Percentiles rank a stretch among this genome's conserved stretches.
phyloP scores from a whole-genome alignment of 2,797 vertebrate species.

The Microchirus variegatus region DNA sequence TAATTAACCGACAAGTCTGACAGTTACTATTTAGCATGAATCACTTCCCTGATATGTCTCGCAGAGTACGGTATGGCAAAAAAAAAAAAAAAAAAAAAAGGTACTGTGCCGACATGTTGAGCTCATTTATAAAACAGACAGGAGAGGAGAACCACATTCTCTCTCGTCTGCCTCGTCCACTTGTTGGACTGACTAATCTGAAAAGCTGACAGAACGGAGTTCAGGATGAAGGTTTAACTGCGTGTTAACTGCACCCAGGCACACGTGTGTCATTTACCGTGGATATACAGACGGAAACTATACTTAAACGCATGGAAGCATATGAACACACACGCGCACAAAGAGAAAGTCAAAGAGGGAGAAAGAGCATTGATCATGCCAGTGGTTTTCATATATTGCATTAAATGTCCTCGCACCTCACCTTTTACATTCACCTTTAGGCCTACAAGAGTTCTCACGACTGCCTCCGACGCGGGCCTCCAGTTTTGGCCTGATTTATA shows the following conservation, averaged over 20 bases:
- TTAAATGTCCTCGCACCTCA: constrained; percentile 16
- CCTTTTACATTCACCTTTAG: constrained; percentile 34
- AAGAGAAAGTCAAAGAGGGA: background rate
- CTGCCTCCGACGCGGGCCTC: constrained; percentile 17
- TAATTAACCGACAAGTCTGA: constrained; percentile 75
- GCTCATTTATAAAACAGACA: constrained; percentile 68
- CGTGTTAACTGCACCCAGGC: constrained; percentile 41
- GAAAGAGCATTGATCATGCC: background rate
- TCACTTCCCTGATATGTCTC: constrained; percentile 66
- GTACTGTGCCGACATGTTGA: constrained; percentile 59
- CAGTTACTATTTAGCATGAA: constrained; percentile 75
- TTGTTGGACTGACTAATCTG: constrained; percentile 56
- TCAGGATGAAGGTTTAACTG: constrained; percentile 39
- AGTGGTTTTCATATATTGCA: constrained; percentile 22
- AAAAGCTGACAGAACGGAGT: constrained; percentile 43
- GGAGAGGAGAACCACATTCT: constrained; percentile 53
- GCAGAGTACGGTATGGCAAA: constrained; percentile 44
- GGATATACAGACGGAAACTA: background rate
- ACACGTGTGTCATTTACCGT: constrained; percentile 2
- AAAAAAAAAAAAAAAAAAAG: constrained; percentile 28
- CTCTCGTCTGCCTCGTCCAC: constrained; percentile 62
- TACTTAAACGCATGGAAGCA: constrained; percentile 1
- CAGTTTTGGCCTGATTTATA: constrained; percentile 55
- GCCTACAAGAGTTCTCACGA: constrained; percentile 21
- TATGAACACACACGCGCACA: constrained; percentile 5